Percentiles rank a stretch among this genome's conserved stretches.
phyloP scores from a whole-genome alignment of 2,797 vertebrate species.

The Tokudaia muenninki region DNA sequence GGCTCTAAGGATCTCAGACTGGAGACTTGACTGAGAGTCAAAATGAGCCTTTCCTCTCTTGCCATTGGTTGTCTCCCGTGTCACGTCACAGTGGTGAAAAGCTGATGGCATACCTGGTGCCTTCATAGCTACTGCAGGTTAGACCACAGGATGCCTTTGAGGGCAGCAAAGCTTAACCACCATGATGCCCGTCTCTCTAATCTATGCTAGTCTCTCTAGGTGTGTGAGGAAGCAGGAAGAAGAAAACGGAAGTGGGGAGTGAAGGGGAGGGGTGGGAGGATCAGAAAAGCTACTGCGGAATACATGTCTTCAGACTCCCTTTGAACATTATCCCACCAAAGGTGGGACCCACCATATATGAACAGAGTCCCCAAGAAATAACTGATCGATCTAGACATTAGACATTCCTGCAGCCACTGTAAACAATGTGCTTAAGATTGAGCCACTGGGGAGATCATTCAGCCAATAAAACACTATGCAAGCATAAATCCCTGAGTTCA shows the following conservation, averaged over 20 bases:
- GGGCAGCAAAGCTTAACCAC: not conserved
- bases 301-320: fast-evolving
- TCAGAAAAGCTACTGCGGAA: no score
- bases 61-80: not conserved
- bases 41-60: not conserved
- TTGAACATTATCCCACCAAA: fast-evolving
- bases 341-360: fast-evolving
- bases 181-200: not conserved
- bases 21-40: not conserved
- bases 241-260: not conserved
- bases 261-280: not conserved
- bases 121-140: no score
- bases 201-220: not conserved
- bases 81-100: not conserved
- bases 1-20: not conserved
- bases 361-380: not conserved
- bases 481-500: not conserved
- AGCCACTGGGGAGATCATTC: not conserved
- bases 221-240: not conserved
- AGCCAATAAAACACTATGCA: not conserved
- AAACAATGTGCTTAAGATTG: not conserved
- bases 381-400: not conserved
- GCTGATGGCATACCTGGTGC: not conserved
- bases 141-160: not conserved
- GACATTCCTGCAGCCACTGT: not conserved